Evolutionary conservation across 2,113 vertebrate species (phyloP), one percentile per base, ranked within the genome.

Genomic region (Pseudorectes ferrugineus): DNA sequence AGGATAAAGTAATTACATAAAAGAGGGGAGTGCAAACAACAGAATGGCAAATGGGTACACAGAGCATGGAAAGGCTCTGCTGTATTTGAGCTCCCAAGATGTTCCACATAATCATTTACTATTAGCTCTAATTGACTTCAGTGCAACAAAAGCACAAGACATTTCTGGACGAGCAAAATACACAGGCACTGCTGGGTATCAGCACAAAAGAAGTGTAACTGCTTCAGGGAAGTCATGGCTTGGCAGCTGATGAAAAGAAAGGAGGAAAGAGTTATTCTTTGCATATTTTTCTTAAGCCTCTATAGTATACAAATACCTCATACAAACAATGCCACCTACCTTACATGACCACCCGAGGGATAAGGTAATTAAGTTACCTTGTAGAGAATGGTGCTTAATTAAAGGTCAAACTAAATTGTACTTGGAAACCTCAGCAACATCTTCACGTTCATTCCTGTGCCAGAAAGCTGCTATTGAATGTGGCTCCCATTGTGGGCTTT

Each of bases 231-330:
- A 94, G 75, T 66, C 75, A 77, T 20, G 28, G 43, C 36, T 95
- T 97, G 67, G 79, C 73, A 95, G 63, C 57, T 85, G 40, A 76
- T 91, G 52, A 93, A 95, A 92, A 89, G 68, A 17, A 68, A 66
- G 12, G 33, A 73, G 23, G 6, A 80, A 84, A 51, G 24, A 84
- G 26, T 46, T 83, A 33, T 33, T 89, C 45, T 79, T 54, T 36
- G 51, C 38, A 68, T 57, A 54, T 31, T 79, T 89, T 89, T 36
- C 54, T 70, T 62, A 75, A 57, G 42, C 42, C 23, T 65, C 36
- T 49, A 9, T 14, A 58, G 25, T 17, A 19, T 19, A 21, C 26
- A 52, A 91, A 68, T 48, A 67, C 51, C 28, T 68, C 29, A 48
- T 12, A 72, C 67, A 76, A 94, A 88, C 43, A 86, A 91, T 59